A percentile compares a stretch with the other conserved stretches of the same genome.
phyloP scores from a whole-genome alignment of 2,797 vertebrate species.

The Odontamblyopus rebecca region DNA sequence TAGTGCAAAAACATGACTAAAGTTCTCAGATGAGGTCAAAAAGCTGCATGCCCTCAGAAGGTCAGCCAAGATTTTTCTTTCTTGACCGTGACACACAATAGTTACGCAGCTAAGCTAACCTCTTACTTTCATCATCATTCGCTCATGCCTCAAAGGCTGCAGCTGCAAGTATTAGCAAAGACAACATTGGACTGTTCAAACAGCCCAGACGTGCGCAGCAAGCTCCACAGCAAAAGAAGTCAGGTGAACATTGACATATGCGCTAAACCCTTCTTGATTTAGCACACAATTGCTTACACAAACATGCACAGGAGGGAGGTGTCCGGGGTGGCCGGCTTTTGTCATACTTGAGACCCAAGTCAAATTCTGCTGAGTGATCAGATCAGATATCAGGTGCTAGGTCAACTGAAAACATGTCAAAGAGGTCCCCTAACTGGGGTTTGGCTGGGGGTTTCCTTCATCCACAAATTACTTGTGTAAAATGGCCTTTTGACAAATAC shows the following conservation, averaged over 20 bases:
- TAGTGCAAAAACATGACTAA: constrained; percentile 32
- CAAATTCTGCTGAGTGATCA: constrained; percentile 57
- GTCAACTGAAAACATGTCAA: constrained; percentile 24
- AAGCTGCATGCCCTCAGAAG: constrained; percentile 19
- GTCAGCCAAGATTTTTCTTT: constrained; percentile 19
- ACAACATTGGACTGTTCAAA: constrained; percentile 65
- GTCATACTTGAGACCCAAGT: constrained; percentile 42
- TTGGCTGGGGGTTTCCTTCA: constrained; percentile 28
- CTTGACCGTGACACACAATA: constrained; percentile 39
- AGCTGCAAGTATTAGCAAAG: constrained; percentile 74
- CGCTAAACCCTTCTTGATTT: constrained; percentile 39
- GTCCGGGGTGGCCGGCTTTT: constrained; percentile 27
- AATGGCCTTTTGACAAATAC: not conserved
- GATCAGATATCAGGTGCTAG: constrained; percentile 38
- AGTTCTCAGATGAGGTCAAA: constrained; percentile 16
- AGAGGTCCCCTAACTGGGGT: constrained; percentile 23
- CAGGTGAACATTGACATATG: constrained; percentile 52
- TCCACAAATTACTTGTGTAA: not conserved
- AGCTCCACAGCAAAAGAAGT: constrained; percentile 53
- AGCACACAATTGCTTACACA: constrained; percentile 27
- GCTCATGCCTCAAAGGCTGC: constrained; percentile 63
- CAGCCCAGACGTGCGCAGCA: constrained; percentile 29
- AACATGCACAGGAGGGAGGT: constrained; percentile 51
- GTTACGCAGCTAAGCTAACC: constrained; percentile 40
- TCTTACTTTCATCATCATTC: constrained; percentile 59